Conservation (phyloP, 2,888 invertebrate genomes). For the Ptycholaimellus sp. region DNA sequence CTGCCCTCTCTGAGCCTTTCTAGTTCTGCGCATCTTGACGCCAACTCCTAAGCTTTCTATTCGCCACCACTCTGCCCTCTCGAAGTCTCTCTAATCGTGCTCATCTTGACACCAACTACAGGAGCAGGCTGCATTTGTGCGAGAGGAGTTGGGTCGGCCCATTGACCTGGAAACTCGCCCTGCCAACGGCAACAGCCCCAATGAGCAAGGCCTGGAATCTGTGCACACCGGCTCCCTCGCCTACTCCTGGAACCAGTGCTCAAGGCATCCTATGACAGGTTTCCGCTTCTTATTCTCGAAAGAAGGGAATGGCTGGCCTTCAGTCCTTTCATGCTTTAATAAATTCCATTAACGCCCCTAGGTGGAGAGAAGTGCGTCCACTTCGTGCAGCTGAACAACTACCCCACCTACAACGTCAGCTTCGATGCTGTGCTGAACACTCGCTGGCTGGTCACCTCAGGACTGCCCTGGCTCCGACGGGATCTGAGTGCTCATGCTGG, state of each 20-base stretch:
- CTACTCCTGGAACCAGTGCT: slow-evolving; percentile 7
- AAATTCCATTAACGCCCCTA: too few relatives aligned
- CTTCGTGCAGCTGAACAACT: slow-evolving; percentile 21
- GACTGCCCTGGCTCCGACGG: neutral
- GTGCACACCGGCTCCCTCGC: slow-evolving; percentile 5
- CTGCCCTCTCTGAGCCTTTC: too few relatives aligned
- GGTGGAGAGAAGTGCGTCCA: slow-evolving; percentile 12
- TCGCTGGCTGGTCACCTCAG: neutral
- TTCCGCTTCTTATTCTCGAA: too few relatives aligned
- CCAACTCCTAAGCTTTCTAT: neutral
- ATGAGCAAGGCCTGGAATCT: too few relatives aligned
- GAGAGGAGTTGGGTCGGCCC: too few relatives aligned
- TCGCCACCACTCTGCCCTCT: neutral
- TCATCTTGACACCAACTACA: too few relatives aligned
- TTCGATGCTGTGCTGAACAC: slow-evolving; percentile 1
- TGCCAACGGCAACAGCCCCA: too few relatives aligned
- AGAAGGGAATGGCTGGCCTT: too few relatives aligned
- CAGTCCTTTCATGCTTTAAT: too few relatives aligned
- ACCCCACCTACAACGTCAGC: slow-evolving; percentile 15
- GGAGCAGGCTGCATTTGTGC: too few relatives aligned
- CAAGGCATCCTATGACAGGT: neutral
- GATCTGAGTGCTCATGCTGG: neutral
- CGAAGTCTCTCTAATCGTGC: neutral
- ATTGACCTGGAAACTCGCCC: too few relatives aligned
- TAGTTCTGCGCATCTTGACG: neutral